Evolutionary conservation across 1,140 invertebrate genomes (phyloP).

Genomic region (Drosophila mauritiana): DNA sequence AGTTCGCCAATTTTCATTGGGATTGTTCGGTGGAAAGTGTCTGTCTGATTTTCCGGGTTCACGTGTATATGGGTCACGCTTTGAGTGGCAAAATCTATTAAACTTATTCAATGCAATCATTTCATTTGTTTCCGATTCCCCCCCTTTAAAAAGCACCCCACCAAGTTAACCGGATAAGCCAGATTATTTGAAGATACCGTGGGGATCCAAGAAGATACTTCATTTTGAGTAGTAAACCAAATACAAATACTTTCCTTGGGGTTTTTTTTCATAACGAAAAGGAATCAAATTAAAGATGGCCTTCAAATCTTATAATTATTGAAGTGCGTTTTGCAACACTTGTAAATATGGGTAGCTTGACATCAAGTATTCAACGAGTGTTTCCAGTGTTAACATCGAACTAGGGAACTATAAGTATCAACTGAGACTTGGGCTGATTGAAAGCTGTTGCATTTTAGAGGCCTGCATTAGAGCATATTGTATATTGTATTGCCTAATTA

Average conservation of each 20-base stretch:
- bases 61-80: constrained; percentile 68
- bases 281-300: no score
- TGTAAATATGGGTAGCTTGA: no score
- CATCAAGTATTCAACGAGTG: no score
- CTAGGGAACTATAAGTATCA: no score
- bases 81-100: constrained; percentile 64
- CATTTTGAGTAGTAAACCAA: no score
- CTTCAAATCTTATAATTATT: no score
- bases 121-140: constrained; percentile 46
- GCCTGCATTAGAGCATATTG: not conserved
- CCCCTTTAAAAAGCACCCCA: not conserved
- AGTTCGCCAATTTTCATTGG: constrained; percentile 66
- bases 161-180: no score
- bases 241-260: no score
- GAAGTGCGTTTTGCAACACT: no score
- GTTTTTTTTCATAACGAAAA: no score
- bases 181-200: not conserved
- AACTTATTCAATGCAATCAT: constrained; percentile 68
- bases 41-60: constrained; percentile 6
- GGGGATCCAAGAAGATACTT: not conserved
- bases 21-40: constrained; percentile 49
- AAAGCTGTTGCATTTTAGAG: not conserved
- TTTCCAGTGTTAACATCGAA: no score
- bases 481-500: constrained; percentile 57
- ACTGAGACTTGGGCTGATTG: no score